Conservation (phyloP, 2,113 vertebrate genomes). For the Romanogobio albipinnatus region DNA sequence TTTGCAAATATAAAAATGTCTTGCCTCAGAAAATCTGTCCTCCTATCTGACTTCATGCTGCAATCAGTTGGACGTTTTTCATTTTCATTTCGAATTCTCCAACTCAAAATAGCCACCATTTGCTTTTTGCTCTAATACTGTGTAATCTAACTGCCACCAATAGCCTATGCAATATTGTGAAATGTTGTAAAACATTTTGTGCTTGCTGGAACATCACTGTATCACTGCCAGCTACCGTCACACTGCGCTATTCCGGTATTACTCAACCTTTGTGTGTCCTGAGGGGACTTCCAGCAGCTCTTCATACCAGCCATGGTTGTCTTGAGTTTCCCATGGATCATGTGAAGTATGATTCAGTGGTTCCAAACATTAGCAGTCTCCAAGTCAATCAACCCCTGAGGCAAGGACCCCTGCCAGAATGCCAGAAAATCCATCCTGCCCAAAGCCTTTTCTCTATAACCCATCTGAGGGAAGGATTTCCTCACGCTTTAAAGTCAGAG, state of each 20-base stretch:
- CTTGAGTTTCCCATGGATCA: slow-evolving; percentile 1
- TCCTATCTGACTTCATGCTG: background rate
- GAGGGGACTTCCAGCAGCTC: background rate
- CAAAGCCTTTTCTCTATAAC: slow-evolving; percentile 44
- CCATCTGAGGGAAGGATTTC: slow-evolving; percentile 4
- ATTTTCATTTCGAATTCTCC: background rate
- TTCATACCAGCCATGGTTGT: background rate
- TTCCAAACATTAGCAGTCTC: slow-evolving; percentile 53
- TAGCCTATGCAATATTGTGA: background rate
- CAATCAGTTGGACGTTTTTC: background rate
- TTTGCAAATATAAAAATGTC: background rate
- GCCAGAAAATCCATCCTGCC: slow-evolving; percentile 68
- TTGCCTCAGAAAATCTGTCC: background rate
- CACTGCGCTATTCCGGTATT: background rate
- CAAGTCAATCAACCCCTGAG: slow-evolving; percentile 47
- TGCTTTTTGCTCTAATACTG: background rate
- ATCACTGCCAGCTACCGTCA: background rate
- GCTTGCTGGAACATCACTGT: slow-evolving; percentile 8
- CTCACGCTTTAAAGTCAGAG: slow-evolving; percentile 64
- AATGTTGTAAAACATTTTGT: slow-evolving; percentile 16
- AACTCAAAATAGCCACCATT: background rate
- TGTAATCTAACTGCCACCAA: background rate
- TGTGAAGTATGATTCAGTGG: slow-evolving; percentile 1
- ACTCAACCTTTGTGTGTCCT: background rate
- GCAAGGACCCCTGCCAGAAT: slow-evolving; percentile 60